These are phyloP conservation scores for Standfussiana lucernea DNA, from an alignment of 2,888 invertebrate genomes.

Conservation along the genomic window DNA sequence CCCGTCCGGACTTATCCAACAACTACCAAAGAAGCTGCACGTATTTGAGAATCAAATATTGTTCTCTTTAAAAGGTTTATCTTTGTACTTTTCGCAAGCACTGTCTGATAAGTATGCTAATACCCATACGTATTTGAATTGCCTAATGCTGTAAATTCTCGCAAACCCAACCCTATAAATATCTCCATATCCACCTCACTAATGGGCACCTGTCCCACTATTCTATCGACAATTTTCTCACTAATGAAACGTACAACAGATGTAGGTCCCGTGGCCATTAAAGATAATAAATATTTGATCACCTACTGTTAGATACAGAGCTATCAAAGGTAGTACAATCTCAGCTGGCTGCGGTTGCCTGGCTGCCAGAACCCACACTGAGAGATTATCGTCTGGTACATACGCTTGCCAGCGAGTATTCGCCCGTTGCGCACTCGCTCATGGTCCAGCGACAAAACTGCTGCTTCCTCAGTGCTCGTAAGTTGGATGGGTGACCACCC, in stretches of 20 bases:
- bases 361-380: neutral
- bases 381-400: neutral
- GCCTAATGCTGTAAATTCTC: neutral
- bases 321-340: neutral
- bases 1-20: neutral
- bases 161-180: neutral
- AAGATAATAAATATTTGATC: too few species aligned
- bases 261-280: neutral
- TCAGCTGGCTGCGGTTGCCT: too few species aligned
- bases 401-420: too few species aligned
- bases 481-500: too few species aligned
- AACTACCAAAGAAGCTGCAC: neutral
- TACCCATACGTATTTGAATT: neutral
- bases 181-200: neutral
- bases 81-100: neutral
- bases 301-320: neutral
- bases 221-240: neutral
- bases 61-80: neutral
- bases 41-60: neutral
- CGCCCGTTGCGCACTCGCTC: neutral
- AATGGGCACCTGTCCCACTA: neutral
- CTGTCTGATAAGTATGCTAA: neutral
- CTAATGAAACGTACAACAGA: neutral
- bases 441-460: neutral
- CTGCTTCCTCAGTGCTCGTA: too few species aligned